Base-by-base conservation (phyloP, 1,140 invertebrate species). In the Plodia interpunctella region DNA sequence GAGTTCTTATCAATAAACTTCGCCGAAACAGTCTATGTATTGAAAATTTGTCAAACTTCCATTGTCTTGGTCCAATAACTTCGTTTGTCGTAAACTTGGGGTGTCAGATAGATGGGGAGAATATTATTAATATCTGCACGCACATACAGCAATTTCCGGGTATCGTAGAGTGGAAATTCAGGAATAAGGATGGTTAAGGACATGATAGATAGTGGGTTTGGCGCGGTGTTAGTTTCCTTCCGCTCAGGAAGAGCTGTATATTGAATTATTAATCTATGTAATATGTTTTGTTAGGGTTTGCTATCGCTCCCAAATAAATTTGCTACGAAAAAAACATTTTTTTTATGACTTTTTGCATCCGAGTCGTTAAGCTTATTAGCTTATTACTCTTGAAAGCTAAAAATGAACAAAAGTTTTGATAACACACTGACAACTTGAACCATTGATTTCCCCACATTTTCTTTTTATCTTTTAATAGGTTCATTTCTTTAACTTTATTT, bases 31-130 rank as follows among this genome's bases (percentile, higher is more conserved):
- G 32, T 35, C 13, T 35, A 35, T 44, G 38, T 44, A 44, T 44
- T 44, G 38, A 44, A 44, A 44, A 44, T 44, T 44, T 44, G 38
- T 44, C 38, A 44, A 44, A 44, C 38, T 44, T 44, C 38, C 38
- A 44, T 15, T 44, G n/a, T 44, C 38, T 15, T 44, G 15, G 38
- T 44, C n/a, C 38, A 13, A 11, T 44, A 44, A 44, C 38, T 44
- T 44, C 38, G 15, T 15, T 15, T 6, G 15, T 44, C n/a, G 13
- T 17, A 44, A 44, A 44, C 38, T 44, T 44, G 2, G 35, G 38
- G 38, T 44, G 38, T 5, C n/a, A 15, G 15, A 35, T 35, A 3
- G 32, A 15, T n/a, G n/a, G n/a, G 38, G 13, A 44, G 38, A 44
- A 44, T 44, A 6, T n/a, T 15, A 44, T 44, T 44, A 44, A 5